A percentile compares a stretch with the other conserved stretches of the same genome.
Evolutionary conservation across 1,140 invertebrate species (phyloP).

Genomic region (Drosophila pseudoobscura): DNA sequence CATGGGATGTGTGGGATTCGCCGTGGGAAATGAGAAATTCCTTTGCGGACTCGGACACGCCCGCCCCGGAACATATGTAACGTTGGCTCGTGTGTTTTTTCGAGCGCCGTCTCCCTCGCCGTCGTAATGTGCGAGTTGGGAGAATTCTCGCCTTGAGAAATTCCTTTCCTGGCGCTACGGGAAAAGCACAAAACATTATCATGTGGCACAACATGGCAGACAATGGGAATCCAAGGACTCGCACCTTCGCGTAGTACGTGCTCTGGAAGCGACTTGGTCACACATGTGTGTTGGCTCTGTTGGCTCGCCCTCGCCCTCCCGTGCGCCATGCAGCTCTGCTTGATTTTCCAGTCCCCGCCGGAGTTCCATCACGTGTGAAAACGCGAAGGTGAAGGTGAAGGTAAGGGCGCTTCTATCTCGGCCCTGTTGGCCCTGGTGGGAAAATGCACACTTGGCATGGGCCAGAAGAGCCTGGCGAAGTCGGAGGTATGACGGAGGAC

Average conservation of each 20-base stretch:
- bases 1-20: slow-evolving; percentile 41
- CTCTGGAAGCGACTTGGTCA: slow-evolving; percentile 16
- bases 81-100: slow-evolving; percentile 72
- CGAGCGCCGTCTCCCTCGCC: slow-evolving; percentile 49
- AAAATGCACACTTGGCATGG: too few species aligned
- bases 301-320: slow-evolving; percentile 9
- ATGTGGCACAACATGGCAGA: slow-evolving; percentile 56
- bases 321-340: slow-evolving; percentile 23
- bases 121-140: slow-evolving; percentile 44
- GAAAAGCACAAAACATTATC: slow-evolving; percentile 67
- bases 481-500: slow-evolving; percentile 53
- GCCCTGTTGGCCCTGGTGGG: background rate
- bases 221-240: slow-evolving; percentile 44
- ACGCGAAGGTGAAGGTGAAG: slow-evolving; percentile 7
- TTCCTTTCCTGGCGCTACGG: slow-evolving; percentile 75
- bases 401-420: slow-evolving; percentile 47
- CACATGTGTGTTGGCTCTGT: slow-evolving; percentile 38
- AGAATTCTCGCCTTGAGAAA: slow-evolving; percentile 59
- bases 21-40: slow-evolving; percentile 52
- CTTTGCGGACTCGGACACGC: slow-evolving; percentile 30
- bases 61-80: slow-evolving; percentile 65
- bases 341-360: slow-evolving; percentile 56
- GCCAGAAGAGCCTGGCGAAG: slow-evolving; percentile 47
- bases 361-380: slow-evolving; percentile 34
- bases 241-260: slow-evolving; percentile 74